A percentile compares a stretch with the other conserved stretches of the same genome.
phyloP scores from a whole-genome alignment of 2,888 invertebrate genomes.

The Melanophora roralis region DNA sequence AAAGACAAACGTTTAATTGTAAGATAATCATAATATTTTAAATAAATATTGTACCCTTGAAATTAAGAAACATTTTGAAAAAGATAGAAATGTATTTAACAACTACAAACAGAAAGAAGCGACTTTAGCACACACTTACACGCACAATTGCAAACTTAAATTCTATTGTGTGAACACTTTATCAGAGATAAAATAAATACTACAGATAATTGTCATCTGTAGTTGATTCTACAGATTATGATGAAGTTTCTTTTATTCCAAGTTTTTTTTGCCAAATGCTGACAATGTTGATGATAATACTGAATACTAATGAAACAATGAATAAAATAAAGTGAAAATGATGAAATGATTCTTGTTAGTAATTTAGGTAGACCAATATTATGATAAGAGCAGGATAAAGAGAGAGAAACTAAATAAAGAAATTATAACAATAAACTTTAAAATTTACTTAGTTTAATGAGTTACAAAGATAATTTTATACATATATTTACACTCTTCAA shows the following conservation, averaged over 20 bases:
- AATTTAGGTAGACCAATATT: slow-evolving; percentile 55
- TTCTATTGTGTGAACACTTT: no score
- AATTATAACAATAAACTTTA: slow-evolving; percentile 10
- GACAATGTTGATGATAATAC: slow-evolving; percentile 26
- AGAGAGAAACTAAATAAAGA: not conserved
- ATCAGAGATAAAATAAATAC: slow-evolving; percentile 38
- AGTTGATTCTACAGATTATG: slow-evolving; percentile 38
- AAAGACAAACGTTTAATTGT: slow-evolving; percentile 62
- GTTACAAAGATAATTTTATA: slow-evolving; percentile 19
- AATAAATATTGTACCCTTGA: slow-evolving; percentile 58
- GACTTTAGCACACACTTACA: not conserved
- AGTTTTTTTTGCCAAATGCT: not conserved
- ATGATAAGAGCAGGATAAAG: slow-evolving; percentile 13
- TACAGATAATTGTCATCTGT: slow-evolving; percentile 55
- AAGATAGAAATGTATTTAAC: slow-evolving; percentile 1
- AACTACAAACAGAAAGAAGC: slow-evolving; percentile 23
- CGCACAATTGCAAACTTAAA: not conserved
- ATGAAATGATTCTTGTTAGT: slow-evolving; percentile 30
- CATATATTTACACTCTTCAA: not conserved
- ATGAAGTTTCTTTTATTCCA: not conserved
- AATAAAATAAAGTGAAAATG: slow-evolving; percentile 21
- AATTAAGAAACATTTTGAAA: slow-evolving; percentile 39
- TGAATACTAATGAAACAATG: slow-evolving; percentile 37
- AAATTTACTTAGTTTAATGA: slow-evolving; percentile 37
- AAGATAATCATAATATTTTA: slow-evolving; percentile 62